Evolutionary conservation across 2,113 vertebrate species (phyloP), one percentile per base, ranked within the genome.

Genomic region (Embiotoca jacksoni): DNA sequence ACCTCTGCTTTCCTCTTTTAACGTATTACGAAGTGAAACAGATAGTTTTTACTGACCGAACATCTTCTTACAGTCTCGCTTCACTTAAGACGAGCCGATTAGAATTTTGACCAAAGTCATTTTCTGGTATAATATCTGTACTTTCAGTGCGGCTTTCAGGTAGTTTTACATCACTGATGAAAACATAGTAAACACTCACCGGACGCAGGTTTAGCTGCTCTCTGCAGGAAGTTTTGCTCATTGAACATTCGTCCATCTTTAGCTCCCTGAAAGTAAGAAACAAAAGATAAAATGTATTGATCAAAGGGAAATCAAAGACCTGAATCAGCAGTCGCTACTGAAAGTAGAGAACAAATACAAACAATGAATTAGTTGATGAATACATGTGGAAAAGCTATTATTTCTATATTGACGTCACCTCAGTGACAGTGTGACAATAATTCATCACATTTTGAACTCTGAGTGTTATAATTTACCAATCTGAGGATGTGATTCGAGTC

Each of bases 141-240:
- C 23, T 23, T 23, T 23, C 23, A 23, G 23, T 23, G 23, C 23
- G 23, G 23, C 23, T 23, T 23, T 23, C 23, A 23, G 23, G 23
- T 23, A 23, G 23, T 39, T 5, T 39, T 3, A 39, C 8, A 39
- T 1, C 1, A 3, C 4, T 39, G 3, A 39, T 39, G 37, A 50
- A 44, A 80, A 11, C 3, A 33, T 0, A 46, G 5, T 4, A 49
- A 62, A 49, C 4, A 1, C 81, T 91, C 82, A 96, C 97, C 96
- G 84, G 93, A 92, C 41, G 80, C 73, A 64, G 93, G 90, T 84
- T 97, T 97, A 0, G 95, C 96, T 6, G 97, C 97, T 91, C 97
- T 94, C 90, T 97, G 97, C 56, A 98, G 92, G 66, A 98, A 99
- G 89, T 96, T 97, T 94, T 97, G 97, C 84, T 99, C 98, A 0